Conservation (phyloP, 2,888 invertebrate genomes). For the Amphiduros pacificus region DNA sequence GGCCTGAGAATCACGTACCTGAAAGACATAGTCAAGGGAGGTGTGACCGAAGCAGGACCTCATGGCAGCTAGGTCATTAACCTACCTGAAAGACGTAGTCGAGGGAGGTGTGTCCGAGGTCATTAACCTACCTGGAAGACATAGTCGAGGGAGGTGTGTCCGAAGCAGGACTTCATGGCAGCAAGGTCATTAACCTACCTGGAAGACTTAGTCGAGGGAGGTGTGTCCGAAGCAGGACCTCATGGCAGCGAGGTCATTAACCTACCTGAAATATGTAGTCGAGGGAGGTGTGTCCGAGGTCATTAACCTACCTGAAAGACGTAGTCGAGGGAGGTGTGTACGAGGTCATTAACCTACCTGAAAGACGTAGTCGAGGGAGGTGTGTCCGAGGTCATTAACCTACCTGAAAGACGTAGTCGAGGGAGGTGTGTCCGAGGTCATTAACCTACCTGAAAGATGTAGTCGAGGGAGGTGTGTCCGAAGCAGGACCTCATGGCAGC, state of each 20-base stretch:
- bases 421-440: conserved; percentile 89
- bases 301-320: conserved; percentile 74
- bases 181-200: too few species aligned
- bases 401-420: conserved; percentile 88
- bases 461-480: conserved; percentile 91
- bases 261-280: conserved; percentile 84
- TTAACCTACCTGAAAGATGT: conserved; percentile 85
- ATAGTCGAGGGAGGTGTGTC: conserved; percentile 92
- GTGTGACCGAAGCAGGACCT: conserved; percentile 93
- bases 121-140: conserved; percentile 81
- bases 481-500: conserved; percentile 94
- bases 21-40: conserved; percentile 89
- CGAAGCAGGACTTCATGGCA: conserved; percentile 93
- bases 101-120: conserved; percentile 91
- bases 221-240: conserved; percentile 93
- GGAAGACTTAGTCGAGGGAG: conserved; percentile 89
- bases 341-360: conserved; percentile 83
- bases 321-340: conserved; percentile 92
- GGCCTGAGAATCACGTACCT: too few species aligned
- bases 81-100: conserved; percentile 84
- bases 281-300: conserved; percentile 91
- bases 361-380: conserved; percentile 91
- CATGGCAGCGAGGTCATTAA: too few species aligned
- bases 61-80: too few species aligned
- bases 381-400: conserved; percentile 76